Percentiles rank a stretch among this genome's conserved stretches.
Conservation (phyloP, 1,140 invertebrate species). For the Dendroctonus valens region DNA sequence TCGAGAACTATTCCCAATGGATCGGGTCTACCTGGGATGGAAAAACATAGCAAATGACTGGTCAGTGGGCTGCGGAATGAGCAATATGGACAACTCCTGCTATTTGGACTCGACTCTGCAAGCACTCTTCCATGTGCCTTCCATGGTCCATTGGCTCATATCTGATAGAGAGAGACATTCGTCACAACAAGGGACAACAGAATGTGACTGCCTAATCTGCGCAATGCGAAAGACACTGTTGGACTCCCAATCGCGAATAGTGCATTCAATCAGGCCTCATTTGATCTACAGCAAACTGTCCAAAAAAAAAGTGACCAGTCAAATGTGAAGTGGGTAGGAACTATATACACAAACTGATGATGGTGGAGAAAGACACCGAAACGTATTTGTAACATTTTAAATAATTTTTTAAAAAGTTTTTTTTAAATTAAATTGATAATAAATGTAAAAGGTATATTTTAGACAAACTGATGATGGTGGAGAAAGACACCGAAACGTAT, state of each 20-base stretch:
- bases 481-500: too few relatives aligned
- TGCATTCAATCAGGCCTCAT: constrained; percentile 72
- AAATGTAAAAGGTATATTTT: too few relatives aligned
- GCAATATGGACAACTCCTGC: constrained; percentile 94
- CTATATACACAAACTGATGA: too few relatives aligned
- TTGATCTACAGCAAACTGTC: constrained; percentile 64
- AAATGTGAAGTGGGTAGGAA: too few relatives aligned
- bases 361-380: too few relatives aligned
- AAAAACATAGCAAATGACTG: constrained; percentile 57
- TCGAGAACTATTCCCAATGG: constrained; percentile 70
- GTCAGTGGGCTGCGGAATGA: constrained; percentile 82
- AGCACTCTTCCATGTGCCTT: constrained; percentile 85
- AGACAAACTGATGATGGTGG: too few relatives aligned
- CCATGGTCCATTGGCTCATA: constrained; percentile 82
- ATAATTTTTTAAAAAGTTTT: too few relatives aligned
- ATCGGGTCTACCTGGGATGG: constrained; percentile 82
- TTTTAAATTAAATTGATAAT: too few relatives aligned
- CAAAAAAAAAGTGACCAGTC: too few relatives aligned
- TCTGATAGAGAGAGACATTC: constrained; percentile 61
- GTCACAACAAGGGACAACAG: too few relatives aligned
- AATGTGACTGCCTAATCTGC: constrained; percentile 84
- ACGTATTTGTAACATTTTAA: too few relatives aligned
- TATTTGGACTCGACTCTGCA: constrained; percentile 94
- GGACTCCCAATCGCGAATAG: constrained; percentile 64
- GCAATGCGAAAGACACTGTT: constrained; percentile 75